A percentile compares a stretch with the other conserved stretches of the same genome.
These are phyloP conservation scores for Catocala sponsa DNA, from an alignment of 2,888 invertebrate genomes.

Conservation along the genomic window DNA sequence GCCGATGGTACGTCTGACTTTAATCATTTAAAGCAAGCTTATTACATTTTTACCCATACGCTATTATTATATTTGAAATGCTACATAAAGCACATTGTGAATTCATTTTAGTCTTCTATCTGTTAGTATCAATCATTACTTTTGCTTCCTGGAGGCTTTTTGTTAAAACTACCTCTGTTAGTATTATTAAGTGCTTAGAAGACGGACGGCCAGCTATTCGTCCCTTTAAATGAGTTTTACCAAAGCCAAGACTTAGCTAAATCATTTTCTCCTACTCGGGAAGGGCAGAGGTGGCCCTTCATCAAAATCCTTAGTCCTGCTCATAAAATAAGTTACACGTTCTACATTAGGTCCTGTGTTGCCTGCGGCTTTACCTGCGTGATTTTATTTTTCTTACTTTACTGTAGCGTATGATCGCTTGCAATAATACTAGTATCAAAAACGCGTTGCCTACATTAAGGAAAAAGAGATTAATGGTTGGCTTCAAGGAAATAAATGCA, in stretches of 20 bases:
- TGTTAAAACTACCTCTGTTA: conserved; percentile 24
- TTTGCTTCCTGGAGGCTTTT: conserved; percentile 18
- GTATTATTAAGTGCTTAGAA: conserved; percentile 36
- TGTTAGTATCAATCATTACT: conserved; percentile 7
- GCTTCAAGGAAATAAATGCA: too few species aligned
- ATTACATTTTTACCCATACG: conserved; percentile 20
- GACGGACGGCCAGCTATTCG: conserved; percentile 32
- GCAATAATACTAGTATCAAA: too few species aligned
- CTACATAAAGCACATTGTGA: neutral
- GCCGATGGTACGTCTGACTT: conserved; percentile 22
- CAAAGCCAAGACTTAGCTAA: conserved; percentile 38
- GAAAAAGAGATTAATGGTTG: too few species aligned
- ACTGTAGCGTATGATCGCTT: too few species aligned
- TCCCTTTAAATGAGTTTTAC: conserved; percentile 44
- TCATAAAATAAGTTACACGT: conserved; percentile 27
- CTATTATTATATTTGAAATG: neutral
- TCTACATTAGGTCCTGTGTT: too few species aligned
- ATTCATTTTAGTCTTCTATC: neutral
- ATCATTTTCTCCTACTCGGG: conserved; percentile 36
- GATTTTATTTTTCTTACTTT: too few species aligned
- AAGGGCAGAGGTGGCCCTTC: conserved; percentile 37
- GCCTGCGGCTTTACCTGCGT: too few species aligned
- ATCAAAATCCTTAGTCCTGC: conserved; percentile 31
- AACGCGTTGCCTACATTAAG: too few species aligned
- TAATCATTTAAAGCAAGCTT: conserved; percentile 27